phyloP scores from a whole-genome alignment of 2,797 vertebrate genomes.

The Mormyrus proboscirostris region DNA sequence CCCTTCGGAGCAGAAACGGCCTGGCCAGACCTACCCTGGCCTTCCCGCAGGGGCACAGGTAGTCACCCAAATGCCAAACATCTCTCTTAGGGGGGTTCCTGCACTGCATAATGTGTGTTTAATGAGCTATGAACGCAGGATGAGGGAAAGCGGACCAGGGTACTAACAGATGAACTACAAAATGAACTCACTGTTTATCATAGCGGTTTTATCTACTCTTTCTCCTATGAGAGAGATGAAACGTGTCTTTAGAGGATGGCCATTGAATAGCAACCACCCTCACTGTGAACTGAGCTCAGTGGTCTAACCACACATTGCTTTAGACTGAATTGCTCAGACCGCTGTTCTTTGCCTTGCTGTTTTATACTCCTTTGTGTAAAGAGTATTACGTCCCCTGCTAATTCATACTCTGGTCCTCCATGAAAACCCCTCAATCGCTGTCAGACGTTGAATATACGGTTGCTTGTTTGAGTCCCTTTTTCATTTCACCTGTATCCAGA shows the following conservation, averaged over 20 bases:
- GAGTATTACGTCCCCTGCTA: background rate
- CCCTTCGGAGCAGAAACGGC: slow-evolving; percentile 78
- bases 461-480: background rate
- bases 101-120: background rate
- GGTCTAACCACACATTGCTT: background rate
- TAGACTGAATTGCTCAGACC: background rate
- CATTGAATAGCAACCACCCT: background rate
- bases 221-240: background rate
- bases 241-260: background rate
- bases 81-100: background rate
- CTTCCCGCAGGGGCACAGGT: slow-evolving; percentile 92
- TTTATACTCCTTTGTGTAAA: background rate
- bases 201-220: background rate
- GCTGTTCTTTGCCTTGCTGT: background rate
- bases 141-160: background rate
- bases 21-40: slow-evolving; percentile 75
- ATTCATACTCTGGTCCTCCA: background rate
- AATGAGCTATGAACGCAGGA: background rate
- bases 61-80: background rate
- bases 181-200: background rate
- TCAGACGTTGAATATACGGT: background rate
- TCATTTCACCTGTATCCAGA: background rate
- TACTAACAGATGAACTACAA: background rate
- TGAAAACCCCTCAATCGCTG: background rate
- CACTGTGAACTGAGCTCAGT: background rate